A percentile compares a stretch with the other conserved stretches of the same genome.
phyloP scores from a whole-genome alignment of 2,113 vertebrate genomes.

The Pseudois nayaur region DNA sequence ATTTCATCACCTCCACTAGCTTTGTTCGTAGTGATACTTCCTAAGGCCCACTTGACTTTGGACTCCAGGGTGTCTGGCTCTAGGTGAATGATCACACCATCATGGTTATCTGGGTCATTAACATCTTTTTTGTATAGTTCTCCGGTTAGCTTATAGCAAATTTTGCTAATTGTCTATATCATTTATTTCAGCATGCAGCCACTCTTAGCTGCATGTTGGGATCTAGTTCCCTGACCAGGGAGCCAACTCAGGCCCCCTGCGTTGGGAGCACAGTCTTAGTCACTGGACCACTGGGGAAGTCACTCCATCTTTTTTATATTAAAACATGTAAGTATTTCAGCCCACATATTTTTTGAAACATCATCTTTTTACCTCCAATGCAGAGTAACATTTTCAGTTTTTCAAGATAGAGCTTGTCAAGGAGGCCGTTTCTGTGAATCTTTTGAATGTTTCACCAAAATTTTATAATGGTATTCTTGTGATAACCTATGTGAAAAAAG shows the following conservation, averaged over 20 bases:
- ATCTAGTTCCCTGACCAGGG: not conserved
- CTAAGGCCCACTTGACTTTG: not conserved
- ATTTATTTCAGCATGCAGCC: not conserved
- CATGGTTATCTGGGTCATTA: not conserved
- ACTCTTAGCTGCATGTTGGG: not conserved
- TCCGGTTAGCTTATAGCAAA: not conserved
- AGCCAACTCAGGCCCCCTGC: not conserved
- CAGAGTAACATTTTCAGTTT: not conserved
- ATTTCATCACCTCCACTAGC: not conserved
- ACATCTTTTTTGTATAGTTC: not conserved
- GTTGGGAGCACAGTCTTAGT: not conserved
- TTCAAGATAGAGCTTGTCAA: not conserved
- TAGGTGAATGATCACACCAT: not conserved
- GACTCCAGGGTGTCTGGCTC: not conserved
- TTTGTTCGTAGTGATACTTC: not conserved
- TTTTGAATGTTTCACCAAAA: not conserved
- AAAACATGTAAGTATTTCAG: not conserved
- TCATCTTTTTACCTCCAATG: not conserved
- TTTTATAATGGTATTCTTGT: not conserved
- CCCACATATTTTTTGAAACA: not conserved
- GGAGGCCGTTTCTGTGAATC: not conserved
- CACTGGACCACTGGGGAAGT: not conserved
- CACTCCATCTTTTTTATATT: not conserved
- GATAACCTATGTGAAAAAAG: not conserved
- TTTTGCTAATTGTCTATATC: not conserved